Base-by-base conservation (phyloP, 2,888 invertebrate genomes). In the Ophioninae sp. region DNA sequence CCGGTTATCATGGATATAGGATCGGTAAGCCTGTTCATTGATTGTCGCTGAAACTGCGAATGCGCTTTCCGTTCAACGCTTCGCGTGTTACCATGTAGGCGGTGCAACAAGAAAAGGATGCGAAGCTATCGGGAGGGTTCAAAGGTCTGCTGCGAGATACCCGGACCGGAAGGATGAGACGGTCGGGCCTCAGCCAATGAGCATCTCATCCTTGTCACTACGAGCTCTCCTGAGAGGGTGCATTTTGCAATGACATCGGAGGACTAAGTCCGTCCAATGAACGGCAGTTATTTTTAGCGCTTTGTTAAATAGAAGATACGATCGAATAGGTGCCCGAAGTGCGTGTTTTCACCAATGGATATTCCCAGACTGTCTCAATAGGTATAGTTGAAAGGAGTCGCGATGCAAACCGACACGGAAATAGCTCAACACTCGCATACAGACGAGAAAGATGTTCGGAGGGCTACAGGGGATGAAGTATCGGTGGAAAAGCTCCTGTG, bases 401-500 rank as follows among this genome's bases (percentile, higher is more conserved):
- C 63, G 23, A 61, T 9, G 10, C 30, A 51, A 30, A 10, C 8
- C 9, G 5, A n/a, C n/a, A 51, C n/a, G 22, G 10, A 61, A 17
- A 58, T 56, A 37, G 22, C 2, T 30, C 30, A 37, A 44, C 22
- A 6, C 13, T 8, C 41, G n/a, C 5, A 58, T 13, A 7, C 2
- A 17, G n/a, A 23, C 5, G 39, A 22, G 65, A 8, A 37, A n/a
- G 64, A 56, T 6, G 17, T 2, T 58, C 39, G 30, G 39, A 22
- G 10, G 37, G 20, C 6, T n/a, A 30, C 51, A 37, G 23, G 17
- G 44, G 39, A 20, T 20, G 6, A 64, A 51, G 37, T 39, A 41
- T 51, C 30, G 74, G 20, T 64, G 56, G 58, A 67, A 64, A 20
- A 72, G 77, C 51, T 63, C 64, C 20, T 37, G 63, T 63, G 59